A percentile compares a stretch with the other conserved stretches of the same genome.
Evolutionary conservation across 2,888 invertebrate species (phyloP).

Genomic region (Emmelina monodactyla): DNA sequence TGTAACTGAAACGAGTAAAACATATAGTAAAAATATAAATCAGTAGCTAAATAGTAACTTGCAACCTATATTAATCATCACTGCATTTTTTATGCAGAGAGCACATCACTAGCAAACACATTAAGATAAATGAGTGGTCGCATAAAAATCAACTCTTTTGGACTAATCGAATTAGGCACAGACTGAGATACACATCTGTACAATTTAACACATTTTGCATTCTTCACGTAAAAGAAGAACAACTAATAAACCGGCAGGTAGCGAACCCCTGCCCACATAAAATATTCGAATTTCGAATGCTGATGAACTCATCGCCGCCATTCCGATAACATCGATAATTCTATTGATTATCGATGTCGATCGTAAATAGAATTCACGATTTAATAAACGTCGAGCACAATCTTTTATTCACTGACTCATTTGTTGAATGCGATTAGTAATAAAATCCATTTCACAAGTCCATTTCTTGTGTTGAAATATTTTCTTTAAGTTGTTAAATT

Average conservation of each 20-base stretch:
- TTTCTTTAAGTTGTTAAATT: too few relatives aligned
- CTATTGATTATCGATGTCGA: slow-evolving; percentile 37
- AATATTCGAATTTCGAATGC: slow-evolving; percentile 49
- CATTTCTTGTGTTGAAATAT: slow-evolving; percentile 1
- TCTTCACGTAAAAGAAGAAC: slow-evolving; percentile 50
- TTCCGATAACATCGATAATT: slow-evolving; percentile 32
- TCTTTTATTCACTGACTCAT: slow-evolving; percentile 18
- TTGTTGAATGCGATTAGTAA: slow-evolving; percentile 20
- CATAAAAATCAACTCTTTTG: slow-evolving; percentile 61
- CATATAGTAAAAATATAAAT: too few relatives aligned
- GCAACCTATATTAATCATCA: too few relatives aligned
- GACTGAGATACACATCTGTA: slow-evolving; percentile 52
- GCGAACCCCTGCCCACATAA: slow-evolving; percentile 37
- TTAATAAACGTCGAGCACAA: slow-evolving; percentile 21
- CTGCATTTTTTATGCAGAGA: too few relatives aligned
- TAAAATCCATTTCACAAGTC: slow-evolving; percentile 13
- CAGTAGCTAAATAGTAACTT: too few relatives aligned
- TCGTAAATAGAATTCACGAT: slow-evolving; percentile 31
- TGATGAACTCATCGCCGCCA: slow-evolving; percentile 54
- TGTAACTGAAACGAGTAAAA: too few relatives aligned
- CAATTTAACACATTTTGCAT: slow-evolving; percentile 62
- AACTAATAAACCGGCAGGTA: slow-evolving; percentile 59
- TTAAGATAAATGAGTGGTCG: slow-evolving; percentile 54
- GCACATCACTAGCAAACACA: slow-evolving; percentile 24
- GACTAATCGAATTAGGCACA: slow-evolving; percentile 65